Evolutionary conservation across 2,888 invertebrate genomes (phyloP), one percentile per base, ranked within the genome.

Genomic region (Drosophila aldrichi): DNA sequence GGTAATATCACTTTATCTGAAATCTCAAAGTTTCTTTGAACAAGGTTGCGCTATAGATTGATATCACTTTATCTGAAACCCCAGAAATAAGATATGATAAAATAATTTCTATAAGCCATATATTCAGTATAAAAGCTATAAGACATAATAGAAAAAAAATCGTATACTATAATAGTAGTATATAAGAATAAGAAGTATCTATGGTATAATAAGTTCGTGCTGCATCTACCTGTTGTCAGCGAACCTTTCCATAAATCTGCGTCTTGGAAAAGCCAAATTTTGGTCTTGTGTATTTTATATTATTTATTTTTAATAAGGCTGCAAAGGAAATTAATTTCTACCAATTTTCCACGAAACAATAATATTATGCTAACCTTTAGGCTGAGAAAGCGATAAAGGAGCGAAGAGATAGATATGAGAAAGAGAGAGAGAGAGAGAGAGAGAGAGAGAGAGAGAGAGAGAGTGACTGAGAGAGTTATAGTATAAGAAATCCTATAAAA

Each of bases 241-340:
- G 48, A 61, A 48, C 46, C 41, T 49, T 59, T 14, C 40, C 25
- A 32, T 40, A 71, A 52, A 63, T 66, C 55, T 69, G 57, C 60
- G 46, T 64, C 66, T 48, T 54, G 54, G 66, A 58, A 64, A 54
- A 48, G 55, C 46, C 43, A 41, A 56, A 32, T 56, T 56, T 32
- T 62, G 18, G 40, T 32, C n/a, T 48, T 49, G 38, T 48, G 62
- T 59, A 56, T 60, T 62, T 65, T 64, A 64, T 67, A 68, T 84
- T 89, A 89, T 89, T 90, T 90, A 81, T 82, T 83, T 88, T 82
- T 87, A 89, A 88, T 82, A 90, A 83, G 87, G 81, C 80, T 87
- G 79, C 77, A 85, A 78, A 75, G 79, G 74, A 81, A 90, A 89
- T 88, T 88, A 89, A 90, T 89, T 86, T 85, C 80, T 68, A 90